phyloP scores from a whole-genome alignment of 2,888 invertebrate genomes.

The Litoditis marina region DNA sequence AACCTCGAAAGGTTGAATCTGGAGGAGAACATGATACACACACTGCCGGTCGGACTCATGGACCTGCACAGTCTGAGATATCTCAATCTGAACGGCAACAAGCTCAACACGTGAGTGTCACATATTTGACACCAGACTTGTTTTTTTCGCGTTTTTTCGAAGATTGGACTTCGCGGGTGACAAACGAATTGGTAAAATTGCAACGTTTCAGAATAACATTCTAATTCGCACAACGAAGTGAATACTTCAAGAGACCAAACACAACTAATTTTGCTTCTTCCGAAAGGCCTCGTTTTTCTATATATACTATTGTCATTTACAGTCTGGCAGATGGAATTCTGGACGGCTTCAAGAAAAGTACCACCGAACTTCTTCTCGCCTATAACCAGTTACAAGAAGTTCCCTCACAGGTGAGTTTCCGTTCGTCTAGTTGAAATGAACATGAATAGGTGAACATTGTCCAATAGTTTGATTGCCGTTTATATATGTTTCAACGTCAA shows the following conservation, averaged over 20 bases:
- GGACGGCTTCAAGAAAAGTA: slow-evolving; percentile 39
- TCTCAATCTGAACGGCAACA: slow-evolving; percentile 83
- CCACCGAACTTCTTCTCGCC: slow-evolving; percentile 67
- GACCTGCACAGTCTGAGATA: slow-evolving; percentile 83
- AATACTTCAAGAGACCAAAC: too few species aligned
- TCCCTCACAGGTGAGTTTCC: slow-evolving; percentile 32
- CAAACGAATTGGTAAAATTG: not conserved
- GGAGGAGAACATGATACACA: slow-evolving; percentile 82
- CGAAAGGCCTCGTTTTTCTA: too few species aligned
- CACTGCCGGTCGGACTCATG: slow-evolving; percentile 77
- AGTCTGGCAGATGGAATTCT: slow-evolving; percentile 63
- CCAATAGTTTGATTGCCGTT: too few species aligned
- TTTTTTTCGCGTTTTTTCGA: not conserved
- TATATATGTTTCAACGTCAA: too few species aligned
- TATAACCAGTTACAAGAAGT: slow-evolving; percentile 67
- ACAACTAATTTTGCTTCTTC: too few species aligned
- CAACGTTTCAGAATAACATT: not conserved
- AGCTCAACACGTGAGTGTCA: slow-evolving; percentile 64
- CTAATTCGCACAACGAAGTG: not conserved
- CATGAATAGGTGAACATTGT: too few species aligned
- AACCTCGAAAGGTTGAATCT: slow-evolving; percentile 79
- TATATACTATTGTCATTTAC: too few species aligned
- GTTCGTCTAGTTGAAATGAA: too few species aligned
- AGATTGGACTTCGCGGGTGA: too few species aligned
- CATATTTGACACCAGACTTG: not conserved